Base-by-base conservation (phyloP, 2,888 invertebrate species). In the Byasa hedistus region DNA sequence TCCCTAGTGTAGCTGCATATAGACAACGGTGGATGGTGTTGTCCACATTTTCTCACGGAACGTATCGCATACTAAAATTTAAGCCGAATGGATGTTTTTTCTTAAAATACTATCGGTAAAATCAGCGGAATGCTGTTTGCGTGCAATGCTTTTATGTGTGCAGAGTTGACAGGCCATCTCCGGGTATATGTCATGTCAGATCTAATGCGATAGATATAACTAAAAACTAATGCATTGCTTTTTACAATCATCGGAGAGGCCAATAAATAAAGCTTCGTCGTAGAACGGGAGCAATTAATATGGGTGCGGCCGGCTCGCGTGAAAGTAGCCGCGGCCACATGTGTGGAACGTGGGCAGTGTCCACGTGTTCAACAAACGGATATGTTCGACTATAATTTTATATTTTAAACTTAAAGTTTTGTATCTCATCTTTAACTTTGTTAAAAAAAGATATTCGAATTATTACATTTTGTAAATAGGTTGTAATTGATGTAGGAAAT, bases 221-320 rank as follows among this genome's bases (percentile, higher is more conserved):
- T 83, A 79, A 87, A 75, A 88, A 89, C 87, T 89, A 89, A 89
- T 89, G 89, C 86, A 86, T 86, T 87, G 84, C 86, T 90, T 89
- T 90, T 88, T 88, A 89, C 90, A 89, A 90, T 90, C 89, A 86
- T 84, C 83, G 80, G 83, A 76, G 80, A 82, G 81, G 84, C 87
- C 83, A 87, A 91, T 91, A 91, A 91, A 91, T 91, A 89, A 91
- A 86, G 86, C 89, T 90, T 90, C 87, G 83, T 72, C 86, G 85
- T 88, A 87, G 90, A 91, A 91, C 89, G 89, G 87, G 91, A 91
- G 89, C 91, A 90, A 91, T 91, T 90, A 91, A 89, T 87, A 88
- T 90, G 87, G 91, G 89, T 86, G 91, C 87, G 91, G 80, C 89
- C 79, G 85, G 74, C 84, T 80, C 80, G 83, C 86, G 90, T 87